phyloP scores from a whole-genome alignment of 2,113 vertebrate species.

The Scomber japonicus region DNA sequence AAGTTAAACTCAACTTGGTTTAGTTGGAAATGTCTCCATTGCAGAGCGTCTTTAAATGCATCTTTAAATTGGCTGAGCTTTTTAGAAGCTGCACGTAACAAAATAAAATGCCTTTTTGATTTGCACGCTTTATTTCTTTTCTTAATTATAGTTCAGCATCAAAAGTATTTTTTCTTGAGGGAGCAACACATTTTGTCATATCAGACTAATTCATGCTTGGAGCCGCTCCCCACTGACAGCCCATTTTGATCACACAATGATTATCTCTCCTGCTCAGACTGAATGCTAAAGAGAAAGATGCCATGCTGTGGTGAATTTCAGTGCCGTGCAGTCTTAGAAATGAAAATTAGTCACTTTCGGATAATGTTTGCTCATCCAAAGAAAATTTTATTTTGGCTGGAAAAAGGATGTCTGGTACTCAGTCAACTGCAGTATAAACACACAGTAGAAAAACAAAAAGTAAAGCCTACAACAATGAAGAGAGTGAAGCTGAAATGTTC shows the following conservation, averaged over 20 bases:
- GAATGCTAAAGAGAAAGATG: background rate
- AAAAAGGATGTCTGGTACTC: background rate
- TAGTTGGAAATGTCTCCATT: too few species aligned
- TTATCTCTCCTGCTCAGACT: background rate
- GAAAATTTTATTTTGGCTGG: background rate
- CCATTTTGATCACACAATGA: constrained; percentile 30
- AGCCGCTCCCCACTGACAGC: constrained; percentile 9
- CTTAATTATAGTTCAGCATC: background rate
- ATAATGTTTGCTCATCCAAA: background rate
- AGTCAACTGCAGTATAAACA: background rate
- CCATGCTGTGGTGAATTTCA: background rate
- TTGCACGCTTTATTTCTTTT: constrained; percentile 5
- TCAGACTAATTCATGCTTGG: constrained; percentile 24
- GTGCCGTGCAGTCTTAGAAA: background rate
- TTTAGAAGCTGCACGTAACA: background rate
- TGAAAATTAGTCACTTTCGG: background rate
- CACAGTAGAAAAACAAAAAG: background rate
- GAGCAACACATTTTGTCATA: background rate
- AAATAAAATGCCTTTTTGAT: constrained; percentile 4
- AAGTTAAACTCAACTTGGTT: too few species aligned
- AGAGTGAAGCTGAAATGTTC: too few species aligned
- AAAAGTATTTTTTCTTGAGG: background rate
- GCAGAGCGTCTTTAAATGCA: too few species aligned
- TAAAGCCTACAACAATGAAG: background rate
- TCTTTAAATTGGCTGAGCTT: too few species aligned